Evolutionary conservation across 2,797 vertebrate species (phyloP).

Genomic region (Leucoraja ocellata): DNA sequence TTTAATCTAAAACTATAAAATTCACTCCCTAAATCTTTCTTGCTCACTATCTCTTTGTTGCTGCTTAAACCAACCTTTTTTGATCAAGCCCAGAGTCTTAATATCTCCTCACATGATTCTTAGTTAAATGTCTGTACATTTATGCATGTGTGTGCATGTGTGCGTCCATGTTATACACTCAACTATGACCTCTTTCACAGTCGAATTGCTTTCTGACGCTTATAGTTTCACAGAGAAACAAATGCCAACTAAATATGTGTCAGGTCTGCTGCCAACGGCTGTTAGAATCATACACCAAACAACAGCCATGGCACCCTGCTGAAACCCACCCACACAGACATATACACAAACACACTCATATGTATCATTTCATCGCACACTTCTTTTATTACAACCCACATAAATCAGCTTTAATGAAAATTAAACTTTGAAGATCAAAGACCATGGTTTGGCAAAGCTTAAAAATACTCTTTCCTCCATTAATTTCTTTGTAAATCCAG

Average conservation of each 20-base stretch:
- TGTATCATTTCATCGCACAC: background rate
- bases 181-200: background rate
- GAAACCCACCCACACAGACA: background rate
- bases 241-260: background rate
- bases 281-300: background rate
- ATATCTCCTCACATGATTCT: too few species aligned
- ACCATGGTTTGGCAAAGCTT: background rate
- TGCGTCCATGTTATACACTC: background rate
- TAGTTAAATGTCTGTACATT: too few species aligned
- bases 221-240: background rate
- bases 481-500: background rate
- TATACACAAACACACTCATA: background rate
- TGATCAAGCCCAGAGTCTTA: too few species aligned
- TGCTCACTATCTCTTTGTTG: background rate
- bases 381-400: background rate
- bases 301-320: background rate
- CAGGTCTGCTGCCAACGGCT: background rate
- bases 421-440: constrained; percentile 11
- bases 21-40: background rate
- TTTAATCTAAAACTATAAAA: background rate
- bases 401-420: constrained; percentile 6
- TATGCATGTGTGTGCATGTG: too few species aligned
- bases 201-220: background rate
- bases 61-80: too few species aligned
- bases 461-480: background rate